Evolutionary conservation across 2,888 invertebrate genomes (phyloP), one percentile per base, ranked within the genome.

Genomic region (Agriopis marginaria): DNA sequence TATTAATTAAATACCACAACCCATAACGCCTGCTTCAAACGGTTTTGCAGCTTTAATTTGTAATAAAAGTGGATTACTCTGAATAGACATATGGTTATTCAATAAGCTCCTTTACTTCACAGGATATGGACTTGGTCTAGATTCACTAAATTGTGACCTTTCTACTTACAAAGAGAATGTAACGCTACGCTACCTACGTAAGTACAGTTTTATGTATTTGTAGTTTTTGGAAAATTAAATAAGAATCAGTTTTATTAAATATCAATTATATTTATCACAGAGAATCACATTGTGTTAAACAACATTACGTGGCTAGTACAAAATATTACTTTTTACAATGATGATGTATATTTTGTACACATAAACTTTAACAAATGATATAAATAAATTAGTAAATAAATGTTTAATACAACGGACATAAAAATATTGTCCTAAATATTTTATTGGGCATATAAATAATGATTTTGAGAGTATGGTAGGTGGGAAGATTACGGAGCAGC

Each of bases 251-350:
- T 70, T 65, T 88, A 90, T 91, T 93, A 92, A 93, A 93, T 93
- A 94, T 91, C 89, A 92, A 91, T 92, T 90, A 93, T 91, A 91
- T 93, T 77, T 94, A 94, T 94, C 94, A 94, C 94, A 94, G 94
- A 93, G 93, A 93, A 93, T 93, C 94, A 94, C 93, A 93, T 93
- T 91, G 93, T 93, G 92, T 94, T 89, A 92, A 89, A 93, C 66
- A 93, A 93, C 91, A 92, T 91, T 91, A 93, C 88, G 92, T 92
- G 92, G 89, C 89, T 93, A 91, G 89, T 94, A 93, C 88, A 93
- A 93, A 93, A 92, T 89, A 89, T 88, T 85, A 66, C 55, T 56
- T 80, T 83, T 88, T 90, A 92, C 83, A 85, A 83, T 86, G 86
- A 88, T 89, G 82, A 78, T 83, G 79, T 59, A 72, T 78, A 73